Conservation (phyloP, 2,888 invertebrate species). For the Germaria angustata region DNA sequence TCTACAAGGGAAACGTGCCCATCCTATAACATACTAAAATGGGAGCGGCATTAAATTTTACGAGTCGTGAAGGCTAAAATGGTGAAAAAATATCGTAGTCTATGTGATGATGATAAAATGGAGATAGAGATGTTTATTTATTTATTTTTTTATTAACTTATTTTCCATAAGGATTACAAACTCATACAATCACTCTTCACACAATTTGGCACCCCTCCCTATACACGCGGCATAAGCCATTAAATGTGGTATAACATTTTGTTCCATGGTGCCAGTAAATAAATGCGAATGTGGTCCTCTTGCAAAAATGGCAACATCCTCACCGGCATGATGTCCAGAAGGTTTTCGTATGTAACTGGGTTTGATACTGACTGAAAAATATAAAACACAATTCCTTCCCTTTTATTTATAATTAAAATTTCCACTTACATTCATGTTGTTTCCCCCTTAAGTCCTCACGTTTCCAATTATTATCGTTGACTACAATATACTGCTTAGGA, state of each 20-base stretch:
- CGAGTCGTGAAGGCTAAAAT: too few species aligned
- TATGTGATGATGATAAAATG: too few species aligned
- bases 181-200: constrained; percentile 58
- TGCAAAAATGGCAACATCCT: constrained; percentile 89
- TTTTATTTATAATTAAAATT: background rate
- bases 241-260: constrained; percentile 88
- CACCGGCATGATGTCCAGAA: constrained; percentile 87
- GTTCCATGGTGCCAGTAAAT: constrained; percentile 88
- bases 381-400: background rate
- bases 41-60: too few species aligned
- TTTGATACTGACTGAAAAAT: constrained; percentile 69
- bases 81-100: too few species aligned
- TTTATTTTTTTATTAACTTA: background rate
- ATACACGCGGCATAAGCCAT: constrained; percentile 87
- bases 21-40: too few species aligned
- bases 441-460: constrained; percentile 71
- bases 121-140: too few species aligned
- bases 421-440: constrained; percentile 56
- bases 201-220: constrained; percentile 82
- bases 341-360: constrained; percentile 73
- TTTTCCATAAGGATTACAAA: background rate
- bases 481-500: constrained; percentile 78
- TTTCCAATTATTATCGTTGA: constrained; percentile 65
- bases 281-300: constrained; percentile 88
- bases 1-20: too few species aligned